Conservation (phyloP, 1,140 invertebrate species). For the Dendrolimus punctatus region DNA sequence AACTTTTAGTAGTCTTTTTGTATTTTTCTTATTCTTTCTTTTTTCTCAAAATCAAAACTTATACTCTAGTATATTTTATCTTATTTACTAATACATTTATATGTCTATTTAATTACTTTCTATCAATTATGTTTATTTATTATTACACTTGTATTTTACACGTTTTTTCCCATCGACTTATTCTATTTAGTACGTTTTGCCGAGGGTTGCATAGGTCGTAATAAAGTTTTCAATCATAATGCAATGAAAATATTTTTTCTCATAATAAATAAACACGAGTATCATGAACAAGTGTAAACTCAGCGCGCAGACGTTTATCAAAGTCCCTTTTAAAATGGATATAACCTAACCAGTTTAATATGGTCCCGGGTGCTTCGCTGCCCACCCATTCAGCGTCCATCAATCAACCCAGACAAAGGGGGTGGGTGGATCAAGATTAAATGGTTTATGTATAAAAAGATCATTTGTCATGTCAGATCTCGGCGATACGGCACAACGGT, state of each 20-base stretch:
- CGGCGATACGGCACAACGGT: constrained; percentile 36
- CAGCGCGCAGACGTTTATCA: constrained; percentile 29
- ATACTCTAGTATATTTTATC: too few relatives aligned
- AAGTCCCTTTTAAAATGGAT: constrained; percentile 40
- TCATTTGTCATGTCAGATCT: constrained; percentile 65
- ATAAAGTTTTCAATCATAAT: neutral
- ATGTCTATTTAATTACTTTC: too few relatives aligned
- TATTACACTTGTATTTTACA: too few relatives aligned
- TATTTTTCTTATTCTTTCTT: too few relatives aligned
- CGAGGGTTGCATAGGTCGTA: too few relatives aligned
- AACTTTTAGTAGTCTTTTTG: too few relatives aligned
- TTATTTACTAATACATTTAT: too few relatives aligned
- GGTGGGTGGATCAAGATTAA: constrained; percentile 19
- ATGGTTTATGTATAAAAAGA: constrained; percentile 25
- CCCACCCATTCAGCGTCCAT: constrained; percentile 4
- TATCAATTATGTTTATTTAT: too few relatives aligned
- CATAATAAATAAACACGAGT: constrained; percentile 9
- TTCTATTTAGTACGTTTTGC: too few relatives aligned
- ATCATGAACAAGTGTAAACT: constrained; percentile 18
- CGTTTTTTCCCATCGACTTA: too few relatives aligned
- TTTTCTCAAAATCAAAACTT: too few relatives aligned
- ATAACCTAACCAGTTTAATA: constrained; percentile 23
- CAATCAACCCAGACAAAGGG: constrained; percentile 6
- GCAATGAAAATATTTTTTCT: neutral
- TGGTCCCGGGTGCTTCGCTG: constrained; percentile 16